phyloP scores from a whole-genome alignment of 2,888 invertebrate genomes.

The Heliconius hortense region DNA sequence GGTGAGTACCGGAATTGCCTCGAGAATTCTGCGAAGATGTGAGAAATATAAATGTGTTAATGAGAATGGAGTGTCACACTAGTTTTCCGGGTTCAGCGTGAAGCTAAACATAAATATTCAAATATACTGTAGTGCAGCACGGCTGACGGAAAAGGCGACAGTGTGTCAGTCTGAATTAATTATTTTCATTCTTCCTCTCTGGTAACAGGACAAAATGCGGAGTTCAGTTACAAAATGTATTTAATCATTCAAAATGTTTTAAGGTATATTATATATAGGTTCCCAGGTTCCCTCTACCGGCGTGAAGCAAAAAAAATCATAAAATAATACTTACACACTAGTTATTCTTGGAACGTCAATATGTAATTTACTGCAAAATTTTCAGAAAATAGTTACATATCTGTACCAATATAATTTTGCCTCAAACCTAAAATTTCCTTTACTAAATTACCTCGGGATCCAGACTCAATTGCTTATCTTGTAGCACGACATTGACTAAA shows the following conservation, averaged over 20 bases:
- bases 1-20: not conserved
- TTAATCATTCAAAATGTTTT: too few species aligned
- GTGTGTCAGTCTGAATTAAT: too few species aligned
- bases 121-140: too few species aligned
- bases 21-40: not conserved
- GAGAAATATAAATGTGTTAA: not conserved
- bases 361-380: too few species aligned
- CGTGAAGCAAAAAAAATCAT: not conserved
- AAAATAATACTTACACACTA: not conserved
- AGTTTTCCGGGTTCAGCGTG: too few species aligned
- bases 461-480: slow-evolving; percentile 10
- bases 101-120: too few species aligned
- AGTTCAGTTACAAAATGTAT: not conserved
- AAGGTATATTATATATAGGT: too few species aligned
- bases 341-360: too few species aligned
- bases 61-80: too few species aligned
- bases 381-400: not conserved
- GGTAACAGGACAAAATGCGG: too few species aligned
- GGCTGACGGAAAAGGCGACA: too few species aligned
- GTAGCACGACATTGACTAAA: slow-evolving; percentile 1
- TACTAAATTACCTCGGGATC: not conserved
- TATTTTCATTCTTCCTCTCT: too few species aligned
- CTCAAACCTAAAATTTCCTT: not conserved
- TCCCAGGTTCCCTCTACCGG: not conserved
- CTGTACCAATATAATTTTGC: not conserved